Conservation (phyloP, 2,888 invertebrate species). For the Lochmaea crataegi region DNA sequence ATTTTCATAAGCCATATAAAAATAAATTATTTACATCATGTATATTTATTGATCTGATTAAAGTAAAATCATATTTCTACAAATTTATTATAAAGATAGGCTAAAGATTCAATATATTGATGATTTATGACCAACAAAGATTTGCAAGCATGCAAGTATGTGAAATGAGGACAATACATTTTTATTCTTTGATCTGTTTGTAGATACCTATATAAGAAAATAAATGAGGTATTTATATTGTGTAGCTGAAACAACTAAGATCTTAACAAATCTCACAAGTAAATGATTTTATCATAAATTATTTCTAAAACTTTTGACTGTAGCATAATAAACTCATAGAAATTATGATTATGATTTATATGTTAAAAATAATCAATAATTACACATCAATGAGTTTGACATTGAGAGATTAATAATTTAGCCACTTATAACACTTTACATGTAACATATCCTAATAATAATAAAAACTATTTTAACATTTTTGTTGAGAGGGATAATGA, state of each 20-base stretch:
- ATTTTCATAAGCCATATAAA: too few species aligned
- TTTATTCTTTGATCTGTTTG: background rate
- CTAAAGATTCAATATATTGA: too few species aligned
- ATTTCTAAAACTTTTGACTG: background rate
- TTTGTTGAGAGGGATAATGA: background rate
- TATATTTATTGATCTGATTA: too few species aligned
- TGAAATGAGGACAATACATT: too few species aligned
- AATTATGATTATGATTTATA: background rate
- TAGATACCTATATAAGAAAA: too few species aligned
- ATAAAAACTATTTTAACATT: background rate
- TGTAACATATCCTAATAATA: background rate
- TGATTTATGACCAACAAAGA: too few species aligned
- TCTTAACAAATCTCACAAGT: background rate
- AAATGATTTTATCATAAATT: background rate
- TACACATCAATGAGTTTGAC: background rate
- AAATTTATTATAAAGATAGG: too few species aligned
- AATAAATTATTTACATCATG: too few species aligned
- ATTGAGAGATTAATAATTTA: background rate
- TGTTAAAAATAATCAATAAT: slow-evolving; percentile 16
- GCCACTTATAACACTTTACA: background rate
- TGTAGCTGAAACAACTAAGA: background rate
- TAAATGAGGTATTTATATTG: background rate
- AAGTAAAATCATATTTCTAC: too few species aligned
- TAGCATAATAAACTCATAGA: background rate
- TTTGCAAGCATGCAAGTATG: too few species aligned